Evolutionary conservation across 2,888 invertebrate genomes (phyloP), one percentile per base, ranked within the genome.

Genomic region (Gymnosoma rotundatum): DNA sequence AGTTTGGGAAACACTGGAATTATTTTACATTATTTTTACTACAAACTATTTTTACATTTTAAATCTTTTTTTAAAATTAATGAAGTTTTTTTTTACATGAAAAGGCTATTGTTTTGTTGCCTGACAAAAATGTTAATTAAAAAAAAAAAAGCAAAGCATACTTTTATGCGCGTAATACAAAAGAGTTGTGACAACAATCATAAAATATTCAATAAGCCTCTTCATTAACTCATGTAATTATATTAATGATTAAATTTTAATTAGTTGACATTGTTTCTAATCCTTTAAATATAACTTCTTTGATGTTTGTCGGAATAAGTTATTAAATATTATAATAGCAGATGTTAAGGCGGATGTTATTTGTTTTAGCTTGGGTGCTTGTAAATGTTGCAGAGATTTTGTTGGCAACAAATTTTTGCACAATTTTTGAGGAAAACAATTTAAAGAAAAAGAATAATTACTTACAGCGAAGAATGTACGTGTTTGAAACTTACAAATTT

Each of bases 201-300:
- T 66, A 48, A 16, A 58, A 58, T 21, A 50, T 36, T 36, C 8
- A 50, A 76, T 67, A 21, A 38, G 63, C 18, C 50, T 58, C 36
- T 70, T 75, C 70, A 76, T 76, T 76, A 32, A 60, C 70, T 66
- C 75, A 81, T 81, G 64, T 18, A 72, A 82, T 82, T 82, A 73
- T 54, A 54, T 52, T 64, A 67, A 72, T 82, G 52, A 76, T 82
- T 67, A 82, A 82, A 78, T 73, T 61, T 78, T 78, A 82, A 82
- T 82, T 78, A 76, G 54, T 48, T 73, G 32, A 14, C 54, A 36
- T 25, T 7, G 16, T 58, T 70, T 54, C 38, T 5, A 14, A 45
- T 1, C 45, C 16, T 20, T 45, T 8, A 63, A 45, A 75, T 21
- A 56, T 20, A 48, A 25, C 7, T 45, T 12, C 25, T 38, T 60